Conservation (phyloP, 2,113 vertebrate genomes). For the Microtus oregoni region DNA sequence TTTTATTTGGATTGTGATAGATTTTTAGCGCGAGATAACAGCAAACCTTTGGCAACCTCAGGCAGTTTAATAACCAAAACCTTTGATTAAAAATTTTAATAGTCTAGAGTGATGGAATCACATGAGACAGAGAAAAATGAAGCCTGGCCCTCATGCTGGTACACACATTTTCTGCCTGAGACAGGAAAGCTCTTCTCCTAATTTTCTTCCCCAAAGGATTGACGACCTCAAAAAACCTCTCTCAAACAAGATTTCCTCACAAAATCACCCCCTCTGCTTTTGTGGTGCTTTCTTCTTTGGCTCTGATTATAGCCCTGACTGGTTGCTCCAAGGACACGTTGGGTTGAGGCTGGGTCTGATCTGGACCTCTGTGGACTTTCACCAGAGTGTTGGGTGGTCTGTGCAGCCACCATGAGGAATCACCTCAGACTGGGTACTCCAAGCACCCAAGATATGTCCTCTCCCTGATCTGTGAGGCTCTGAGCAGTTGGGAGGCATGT, state of each 20-base stretch:
- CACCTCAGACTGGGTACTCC: rapidly evolving
- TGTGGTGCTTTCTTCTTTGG: rapidly evolving
- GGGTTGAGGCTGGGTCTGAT: rapidly evolving
- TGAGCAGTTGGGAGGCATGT: too few relatives aligned
- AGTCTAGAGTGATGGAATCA: slow-evolving; percentile 76
- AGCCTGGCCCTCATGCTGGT: slow-evolving; percentile 63
- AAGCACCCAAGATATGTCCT: rapidly evolving
- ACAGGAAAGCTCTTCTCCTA: background rate
- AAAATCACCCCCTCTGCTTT: too few relatives aligned
- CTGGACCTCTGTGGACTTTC: rapidly evolving
- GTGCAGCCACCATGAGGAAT: rapidly evolving
- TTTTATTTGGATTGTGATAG: slow-evolving; percentile 67
- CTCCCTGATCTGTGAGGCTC: background rate
- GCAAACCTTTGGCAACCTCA: slow-evolving; percentile 82
- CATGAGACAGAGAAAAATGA: slow-evolving; percentile 66
- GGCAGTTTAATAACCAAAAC: slow-evolving; percentile 84
- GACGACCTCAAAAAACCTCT: background rate
- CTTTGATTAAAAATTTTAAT: slow-evolving; percentile 88
- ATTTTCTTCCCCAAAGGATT: background rate
- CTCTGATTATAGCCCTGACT: rapidly evolving
- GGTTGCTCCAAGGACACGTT: rapidly evolving
- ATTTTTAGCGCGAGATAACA: slow-evolving; percentile 75
- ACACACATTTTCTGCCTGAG: rapidly evolving
- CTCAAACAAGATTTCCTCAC: background rate
- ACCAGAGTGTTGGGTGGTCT: rapidly evolving